Evolutionary conservation across 2,797 vertebrate species (phyloP).

Genomic region (Crotalus adamanteus): DNA sequence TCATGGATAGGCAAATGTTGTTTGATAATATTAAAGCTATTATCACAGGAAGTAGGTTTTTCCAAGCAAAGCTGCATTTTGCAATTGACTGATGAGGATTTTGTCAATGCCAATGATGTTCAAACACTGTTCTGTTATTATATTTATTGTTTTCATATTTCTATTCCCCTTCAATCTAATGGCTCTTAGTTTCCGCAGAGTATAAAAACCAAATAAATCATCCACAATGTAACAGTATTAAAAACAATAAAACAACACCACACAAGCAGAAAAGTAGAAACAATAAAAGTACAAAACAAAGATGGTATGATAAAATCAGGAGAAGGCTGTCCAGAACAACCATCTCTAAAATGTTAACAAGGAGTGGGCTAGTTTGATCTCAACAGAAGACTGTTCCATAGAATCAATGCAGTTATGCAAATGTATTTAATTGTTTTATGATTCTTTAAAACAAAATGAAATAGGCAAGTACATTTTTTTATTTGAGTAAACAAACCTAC

Average conservation of each 20-base stretch:
- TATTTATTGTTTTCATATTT: background rate
- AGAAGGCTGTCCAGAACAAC: background rate
- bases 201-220: background rate
- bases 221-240: background rate
- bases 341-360: background rate
- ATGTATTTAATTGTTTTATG: background rate
- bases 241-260: background rate
- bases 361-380: background rate
- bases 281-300: background rate
- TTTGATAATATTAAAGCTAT: background rate
- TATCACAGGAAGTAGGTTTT: background rate
- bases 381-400: background rate
- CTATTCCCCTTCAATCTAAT: background rate
- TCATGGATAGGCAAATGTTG: background rate
- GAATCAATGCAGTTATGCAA: background rate
- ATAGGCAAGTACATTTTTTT: background rate
- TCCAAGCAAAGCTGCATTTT: background rate
- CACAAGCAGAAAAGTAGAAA: background rate
- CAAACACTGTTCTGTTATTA: background rate
- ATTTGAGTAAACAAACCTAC: conserved; percentile 18
- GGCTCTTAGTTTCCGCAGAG: background rate
- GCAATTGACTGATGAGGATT: background rate
- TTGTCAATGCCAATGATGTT: background rate
- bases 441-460: conserved; percentile 10
- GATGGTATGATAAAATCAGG: background rate